Evolutionary conservation across 2,797 vertebrate genomes (phyloP).

Genomic region (Phalanger gymnotis): DNA sequence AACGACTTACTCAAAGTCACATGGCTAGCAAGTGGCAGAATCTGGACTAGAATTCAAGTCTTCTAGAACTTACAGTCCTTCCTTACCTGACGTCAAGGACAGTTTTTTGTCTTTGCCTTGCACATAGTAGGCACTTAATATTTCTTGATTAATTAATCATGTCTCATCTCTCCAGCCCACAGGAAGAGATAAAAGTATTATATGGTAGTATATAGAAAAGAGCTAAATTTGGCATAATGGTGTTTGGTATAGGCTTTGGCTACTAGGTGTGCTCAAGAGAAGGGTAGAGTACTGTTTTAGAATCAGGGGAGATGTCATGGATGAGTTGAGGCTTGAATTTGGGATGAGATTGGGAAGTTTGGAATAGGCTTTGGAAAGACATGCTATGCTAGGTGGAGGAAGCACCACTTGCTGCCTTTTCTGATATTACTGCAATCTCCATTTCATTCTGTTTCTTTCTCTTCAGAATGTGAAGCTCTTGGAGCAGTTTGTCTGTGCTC

Average conservation of each 20-base stretch:
- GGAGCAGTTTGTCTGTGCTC: constrained; percentile 92
- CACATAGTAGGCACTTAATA: background rate
- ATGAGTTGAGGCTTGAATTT: background rate
- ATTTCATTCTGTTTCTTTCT: background rate
- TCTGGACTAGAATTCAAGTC: background rate
- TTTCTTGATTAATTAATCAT: background rate
- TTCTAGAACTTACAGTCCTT: background rate
- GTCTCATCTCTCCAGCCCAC: background rate
- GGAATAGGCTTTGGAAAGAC: background rate
- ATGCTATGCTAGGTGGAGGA: no score
- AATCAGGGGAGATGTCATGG: background rate
- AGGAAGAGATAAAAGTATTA: background rate
- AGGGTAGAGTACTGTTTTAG: background rate
- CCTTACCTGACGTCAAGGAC: background rate
- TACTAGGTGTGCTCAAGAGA: background rate
- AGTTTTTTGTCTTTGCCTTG: background rate
- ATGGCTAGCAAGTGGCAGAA: background rate
- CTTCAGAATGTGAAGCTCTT: constrained; percentile 92
- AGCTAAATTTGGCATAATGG: background rate
- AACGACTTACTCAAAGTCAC: background rate
- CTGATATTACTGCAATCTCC: background rate
- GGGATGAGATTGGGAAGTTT: background rate
- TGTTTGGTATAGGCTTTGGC: background rate
- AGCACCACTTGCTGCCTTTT: background rate
- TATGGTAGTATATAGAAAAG: background rate